These are phyloP conservation scores for Bolinopsis microptera DNA, from an alignment of 37 sponge, comb jelly and placozoan genomes.

Conservation along the genomic window DNA sequence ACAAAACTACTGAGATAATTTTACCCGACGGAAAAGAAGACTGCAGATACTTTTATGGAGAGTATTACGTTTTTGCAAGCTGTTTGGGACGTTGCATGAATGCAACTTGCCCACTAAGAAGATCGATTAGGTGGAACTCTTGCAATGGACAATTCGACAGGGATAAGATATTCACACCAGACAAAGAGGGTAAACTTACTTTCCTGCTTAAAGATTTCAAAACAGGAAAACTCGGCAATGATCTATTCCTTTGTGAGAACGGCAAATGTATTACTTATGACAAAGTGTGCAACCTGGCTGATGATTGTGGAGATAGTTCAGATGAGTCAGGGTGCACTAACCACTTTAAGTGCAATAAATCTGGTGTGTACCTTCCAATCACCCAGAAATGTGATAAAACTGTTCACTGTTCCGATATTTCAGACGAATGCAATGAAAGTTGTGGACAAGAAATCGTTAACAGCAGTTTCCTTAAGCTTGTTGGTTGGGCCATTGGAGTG, in stretches of 20 bases:
- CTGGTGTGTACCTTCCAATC: background rate
- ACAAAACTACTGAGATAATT: background rate
- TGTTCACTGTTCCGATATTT: background rate
- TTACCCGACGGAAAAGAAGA: background rate
- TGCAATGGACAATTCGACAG: background rate
- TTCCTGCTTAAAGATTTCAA: background rate
- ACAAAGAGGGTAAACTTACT: background rate
- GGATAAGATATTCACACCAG: background rate
- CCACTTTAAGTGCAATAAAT: background rate
- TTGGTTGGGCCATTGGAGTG: background rate
- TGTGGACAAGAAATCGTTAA: background rate
- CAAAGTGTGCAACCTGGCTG: background rate
- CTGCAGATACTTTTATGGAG: background rate
- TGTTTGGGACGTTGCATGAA: background rate
- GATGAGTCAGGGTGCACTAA: background rate
- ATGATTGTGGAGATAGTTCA: background rate
- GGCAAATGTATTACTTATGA: background rate
- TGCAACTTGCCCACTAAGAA: background rate
- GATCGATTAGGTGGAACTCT: background rate
- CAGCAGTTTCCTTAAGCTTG: background rate
- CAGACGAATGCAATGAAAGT: slow-evolving; percentile 31
- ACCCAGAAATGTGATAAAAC: background rate
- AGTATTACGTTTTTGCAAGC: background rate
- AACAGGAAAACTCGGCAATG: background rate
- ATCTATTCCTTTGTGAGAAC: slow-evolving; percentile 10